These are phyloP conservation scores for Mongoloraphidia duomilia DNA, from an alignment of 2,888 invertebrate species.

Conservation along the genomic window DNA sequence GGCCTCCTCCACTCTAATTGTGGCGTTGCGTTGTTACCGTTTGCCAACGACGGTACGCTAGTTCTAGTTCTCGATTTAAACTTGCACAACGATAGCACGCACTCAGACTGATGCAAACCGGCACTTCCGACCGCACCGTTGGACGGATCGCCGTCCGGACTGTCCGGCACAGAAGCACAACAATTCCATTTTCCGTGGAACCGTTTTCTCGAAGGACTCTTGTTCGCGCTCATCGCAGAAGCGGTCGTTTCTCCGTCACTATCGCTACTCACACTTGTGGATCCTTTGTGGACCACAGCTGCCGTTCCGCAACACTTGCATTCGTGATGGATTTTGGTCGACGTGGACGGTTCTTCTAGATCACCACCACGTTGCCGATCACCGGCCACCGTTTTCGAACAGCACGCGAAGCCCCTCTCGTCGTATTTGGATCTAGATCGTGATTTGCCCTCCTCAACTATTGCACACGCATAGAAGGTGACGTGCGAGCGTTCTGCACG, in stretches of 20 bases:
- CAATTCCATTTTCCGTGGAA: constrained; percentile 43
- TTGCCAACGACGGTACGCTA: constrained; percentile 9
- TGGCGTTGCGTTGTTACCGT: constrained; percentile 19
- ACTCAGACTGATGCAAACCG: constrained; percentile 20
- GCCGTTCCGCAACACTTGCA: constrained; percentile 14
- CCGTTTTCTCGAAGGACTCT: constrained; percentile 20
- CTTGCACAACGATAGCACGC: constrained; percentile 27
- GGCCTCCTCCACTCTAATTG: constrained; percentile 18
- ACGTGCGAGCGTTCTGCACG: constrained; percentile 23
- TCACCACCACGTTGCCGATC: constrained; percentile 19
- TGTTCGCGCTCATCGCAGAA: neutral
- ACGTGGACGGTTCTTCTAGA: constrained; percentile 16
- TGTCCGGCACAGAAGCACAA: constrained; percentile 41
- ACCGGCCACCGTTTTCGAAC: constrained; percentile 8
- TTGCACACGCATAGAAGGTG: constrained; percentile 33
- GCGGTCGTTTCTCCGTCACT: constrained; percentile 25
- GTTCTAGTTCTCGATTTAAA: constrained; percentile 20
- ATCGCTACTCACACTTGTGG: constrained; percentile 22
- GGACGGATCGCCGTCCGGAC: constrained; percentile 37
- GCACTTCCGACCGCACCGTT: constrained; percentile 24
- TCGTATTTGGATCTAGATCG: constrained; percentile 20
- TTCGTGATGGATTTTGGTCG: constrained; percentile 11
- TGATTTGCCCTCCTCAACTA: constrained; percentile 33
- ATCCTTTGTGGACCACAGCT: constrained; percentile 14
- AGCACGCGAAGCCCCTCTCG: too few relatives aligned